Conservation (phyloP, 2,797 vertebrate genomes). For the Loris lydekkerianus region DNA sequence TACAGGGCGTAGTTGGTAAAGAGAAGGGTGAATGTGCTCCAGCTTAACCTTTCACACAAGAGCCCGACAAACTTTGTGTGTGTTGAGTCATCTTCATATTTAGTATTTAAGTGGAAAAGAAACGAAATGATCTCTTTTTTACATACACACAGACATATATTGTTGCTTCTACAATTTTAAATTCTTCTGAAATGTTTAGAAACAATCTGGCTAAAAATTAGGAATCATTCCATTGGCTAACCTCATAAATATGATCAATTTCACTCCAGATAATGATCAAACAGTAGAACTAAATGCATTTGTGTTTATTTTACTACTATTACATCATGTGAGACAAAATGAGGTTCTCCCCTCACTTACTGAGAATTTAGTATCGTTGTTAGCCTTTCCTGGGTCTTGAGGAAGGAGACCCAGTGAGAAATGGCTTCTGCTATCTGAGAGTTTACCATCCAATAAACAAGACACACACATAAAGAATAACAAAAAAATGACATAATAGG, state of each 20-base stretch:
- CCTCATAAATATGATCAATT: neutral
- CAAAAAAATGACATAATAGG: neutral
- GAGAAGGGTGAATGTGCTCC: fast-evolving
- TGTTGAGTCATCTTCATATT: neutral
- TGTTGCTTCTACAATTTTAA: neutral
- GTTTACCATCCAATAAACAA: neutral
- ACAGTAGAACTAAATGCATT: neutral
- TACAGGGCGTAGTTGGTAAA: neutral
- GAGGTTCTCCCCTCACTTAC: neutral
- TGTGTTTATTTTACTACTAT: neutral
- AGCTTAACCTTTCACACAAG: neutral
- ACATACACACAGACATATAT: neutral
- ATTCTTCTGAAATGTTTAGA: neutral
- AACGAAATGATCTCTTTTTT: neutral
- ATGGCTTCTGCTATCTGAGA: neutral
- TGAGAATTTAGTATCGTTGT: neutral
- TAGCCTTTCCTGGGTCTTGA: neutral
- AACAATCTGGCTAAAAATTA: neutral
- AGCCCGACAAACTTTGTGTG: fast-evolving
- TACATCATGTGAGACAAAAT: neutral
- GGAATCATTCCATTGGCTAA: neutral
- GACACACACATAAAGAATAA: neutral
- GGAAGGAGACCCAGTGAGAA: neutral
- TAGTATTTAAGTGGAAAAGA: neutral
- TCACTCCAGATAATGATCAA: neutral